Conservation (phyloP, 1,140 invertebrate genomes). For the Portunus trituberculatus region DNA sequence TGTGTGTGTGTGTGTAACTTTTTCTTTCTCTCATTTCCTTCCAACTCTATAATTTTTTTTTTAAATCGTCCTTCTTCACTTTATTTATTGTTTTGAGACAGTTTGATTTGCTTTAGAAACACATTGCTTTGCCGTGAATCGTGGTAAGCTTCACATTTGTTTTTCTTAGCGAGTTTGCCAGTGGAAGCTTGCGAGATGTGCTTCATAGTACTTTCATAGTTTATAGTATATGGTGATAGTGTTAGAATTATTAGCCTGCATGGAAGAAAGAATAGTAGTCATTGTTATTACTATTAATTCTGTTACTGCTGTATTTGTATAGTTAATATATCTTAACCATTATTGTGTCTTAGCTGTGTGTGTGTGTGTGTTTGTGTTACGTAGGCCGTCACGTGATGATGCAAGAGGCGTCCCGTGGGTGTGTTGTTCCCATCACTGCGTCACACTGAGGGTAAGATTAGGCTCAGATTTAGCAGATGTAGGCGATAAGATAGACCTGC, state of each 20-base stretch:
- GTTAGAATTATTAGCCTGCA: too few relatives aligned
- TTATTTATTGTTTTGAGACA: background rate
- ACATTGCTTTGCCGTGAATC: too few relatives aligned
- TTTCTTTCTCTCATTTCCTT: too few relatives aligned
- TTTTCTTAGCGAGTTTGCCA: too few relatives aligned
- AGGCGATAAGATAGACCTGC: background rate
- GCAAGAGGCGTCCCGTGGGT: background rate
- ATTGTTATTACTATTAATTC: background rate
- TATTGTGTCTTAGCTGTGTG: background rate
- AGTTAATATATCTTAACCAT: too few relatives aligned
- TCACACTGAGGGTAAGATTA: background rate
- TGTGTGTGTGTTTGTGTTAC: slow-evolving; percentile 7
- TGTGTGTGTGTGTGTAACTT: too few relatives aligned
- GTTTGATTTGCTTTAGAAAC: background rate
- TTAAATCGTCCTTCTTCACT: too few relatives aligned
- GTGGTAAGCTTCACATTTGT: too few relatives aligned
- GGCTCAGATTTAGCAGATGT: background rate
- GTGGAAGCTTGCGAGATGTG: too few relatives aligned
- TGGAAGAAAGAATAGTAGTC: background rate
- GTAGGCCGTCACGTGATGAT: background rate
- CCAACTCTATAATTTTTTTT: too few relatives aligned
- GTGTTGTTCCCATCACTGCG: background rate
- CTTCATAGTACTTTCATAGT: too few relatives aligned
- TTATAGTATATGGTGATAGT: too few relatives aligned
- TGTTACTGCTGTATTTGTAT: slow-evolving; percentile 5